Base-by-base conservation (phyloP, 1,140 invertebrate genomes). In the Nephila pilipes region DNA sequence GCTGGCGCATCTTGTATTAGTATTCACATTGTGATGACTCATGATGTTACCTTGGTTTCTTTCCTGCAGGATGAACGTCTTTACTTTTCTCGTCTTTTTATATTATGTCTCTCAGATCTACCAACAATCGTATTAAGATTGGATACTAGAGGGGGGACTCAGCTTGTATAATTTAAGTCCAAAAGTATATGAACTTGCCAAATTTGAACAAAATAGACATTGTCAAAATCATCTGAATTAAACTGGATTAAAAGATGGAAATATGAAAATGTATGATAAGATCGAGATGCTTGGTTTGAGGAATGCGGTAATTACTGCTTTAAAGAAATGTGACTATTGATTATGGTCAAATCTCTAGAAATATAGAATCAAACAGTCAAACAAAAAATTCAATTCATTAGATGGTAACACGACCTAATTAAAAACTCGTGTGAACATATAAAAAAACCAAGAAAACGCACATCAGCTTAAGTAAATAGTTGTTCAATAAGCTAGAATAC, bases 31-130 rank as follows among this genome's bases (percentile, higher is more conserved):
- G 54, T 83, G 81, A 69, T 69, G 57, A 36, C n/a, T 25, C 63
- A 65, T 25, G 22, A 65, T 29, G 14, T 65, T 65, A 65, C 63
- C 60, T 69, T 87, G 46, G 69, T 90, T 90, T 90, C n/a, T n/a
- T 38, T 90, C 69, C 87, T 8, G 16, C 18, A 36, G 69, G 87
- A 79, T 79, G 54, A 90, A 90, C n/a, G n/a, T n/a, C 88, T 54
- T 80, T 58, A 90, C 69, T 80, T 46, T 46, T 90, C 69, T 90
- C 88, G 80, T 90, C 88, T 69, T 90, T 90, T 88, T n/a, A n/a
- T n/a, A n/a, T n/a, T n/a, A n/a, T n/a, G n/a, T 46, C 36, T 46
- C 2, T 38, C 29, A 25, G 75, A 12, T 18, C 46, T n/a, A 58
- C 32, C n/a, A 32, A 6, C 65, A 79, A 90, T 25, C 55, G 22